Conservation (phyloP, 2,888 invertebrate genomes). For the Sycophila texana region DNA sequence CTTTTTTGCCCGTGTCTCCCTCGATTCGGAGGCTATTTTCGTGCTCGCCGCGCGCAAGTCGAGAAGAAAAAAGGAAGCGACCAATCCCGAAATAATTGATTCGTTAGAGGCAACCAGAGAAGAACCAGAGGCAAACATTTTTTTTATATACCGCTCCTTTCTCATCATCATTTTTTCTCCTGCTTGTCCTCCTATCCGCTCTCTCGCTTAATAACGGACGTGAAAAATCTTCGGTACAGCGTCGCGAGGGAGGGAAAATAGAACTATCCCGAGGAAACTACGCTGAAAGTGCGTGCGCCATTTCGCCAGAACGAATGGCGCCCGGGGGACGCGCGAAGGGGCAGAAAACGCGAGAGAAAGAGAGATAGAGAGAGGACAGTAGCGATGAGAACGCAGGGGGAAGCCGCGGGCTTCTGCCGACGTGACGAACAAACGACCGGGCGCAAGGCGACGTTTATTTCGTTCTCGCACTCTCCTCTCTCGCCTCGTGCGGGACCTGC, state of each 20-base stretch:
- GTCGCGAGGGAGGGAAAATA: no score
- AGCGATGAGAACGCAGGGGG: not conserved
- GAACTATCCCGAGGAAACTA: not conserved
- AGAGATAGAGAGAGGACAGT: not conserved
- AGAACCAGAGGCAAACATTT: not conserved
- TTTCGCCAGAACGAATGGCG: constrained; percentile 13
- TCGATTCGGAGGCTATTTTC: no score
- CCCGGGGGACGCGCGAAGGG: not conserved
- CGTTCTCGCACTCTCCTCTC: not conserved
- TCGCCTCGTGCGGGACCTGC: no score
- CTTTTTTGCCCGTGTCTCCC: not conserved
- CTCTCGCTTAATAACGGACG: no score
- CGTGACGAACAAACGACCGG: constrained; percentile 10
- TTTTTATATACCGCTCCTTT: no score
- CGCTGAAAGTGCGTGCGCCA: constrained; percentile 14
- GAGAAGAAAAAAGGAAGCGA: not conserved
- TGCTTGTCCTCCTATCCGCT: no score
- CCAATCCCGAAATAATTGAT: not conserved
- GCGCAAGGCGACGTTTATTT: constrained; percentile 39
- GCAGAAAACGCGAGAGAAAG: not conserved
- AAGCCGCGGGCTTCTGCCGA: constrained; percentile 11
- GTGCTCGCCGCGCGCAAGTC: no score
- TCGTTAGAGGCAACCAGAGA: not conserved
- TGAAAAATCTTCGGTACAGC: no score
- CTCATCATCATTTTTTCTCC: no score